Conservation (phyloP, 2,113 vertebrate genomes). For the Jacana jacana region DNA sequence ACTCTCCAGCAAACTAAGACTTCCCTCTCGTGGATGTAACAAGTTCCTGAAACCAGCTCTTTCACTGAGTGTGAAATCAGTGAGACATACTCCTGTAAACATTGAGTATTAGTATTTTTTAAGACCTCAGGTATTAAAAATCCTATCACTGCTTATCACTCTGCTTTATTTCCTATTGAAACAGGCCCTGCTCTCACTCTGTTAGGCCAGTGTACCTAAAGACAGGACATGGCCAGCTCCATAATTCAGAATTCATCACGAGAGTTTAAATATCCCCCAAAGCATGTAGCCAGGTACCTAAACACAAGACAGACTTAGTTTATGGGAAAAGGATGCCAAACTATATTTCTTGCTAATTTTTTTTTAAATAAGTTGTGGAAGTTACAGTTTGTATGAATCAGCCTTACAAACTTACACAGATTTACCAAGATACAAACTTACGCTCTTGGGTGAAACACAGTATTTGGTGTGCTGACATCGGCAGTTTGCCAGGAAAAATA, state of each 20-base stretch:
- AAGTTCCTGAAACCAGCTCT: not conserved
- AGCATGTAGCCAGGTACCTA: not conserved
- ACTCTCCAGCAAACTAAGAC: not conserved
- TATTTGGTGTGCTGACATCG: not conserved
- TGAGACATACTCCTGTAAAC: not conserved
- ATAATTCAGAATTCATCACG: not conserved
- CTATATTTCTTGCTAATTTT: not conserved
- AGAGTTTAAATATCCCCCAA: not conserved
- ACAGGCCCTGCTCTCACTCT: not conserved
- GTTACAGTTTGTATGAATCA: not conserved
- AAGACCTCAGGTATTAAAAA: not conserved
- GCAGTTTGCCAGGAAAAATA: not conserved
- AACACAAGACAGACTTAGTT: not conserved
- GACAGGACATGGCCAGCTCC: not conserved
- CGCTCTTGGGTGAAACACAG: not conserved
- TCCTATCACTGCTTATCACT: not conserved
- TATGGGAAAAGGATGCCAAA: not conserved
- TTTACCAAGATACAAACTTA: not conserved
- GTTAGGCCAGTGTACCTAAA: not conserved
- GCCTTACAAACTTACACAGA: not conserved
- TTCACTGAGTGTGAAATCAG: not conserved
- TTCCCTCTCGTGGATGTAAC: not conserved
- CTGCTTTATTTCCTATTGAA: not conserved
- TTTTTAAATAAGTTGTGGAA: not conserved
- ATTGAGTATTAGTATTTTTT: not conserved